These are phyloP conservation scores for Myrmophylax atrothorax DNA, from an alignment of 2,113 vertebrate genomes.

Conservation along the genomic window DNA sequence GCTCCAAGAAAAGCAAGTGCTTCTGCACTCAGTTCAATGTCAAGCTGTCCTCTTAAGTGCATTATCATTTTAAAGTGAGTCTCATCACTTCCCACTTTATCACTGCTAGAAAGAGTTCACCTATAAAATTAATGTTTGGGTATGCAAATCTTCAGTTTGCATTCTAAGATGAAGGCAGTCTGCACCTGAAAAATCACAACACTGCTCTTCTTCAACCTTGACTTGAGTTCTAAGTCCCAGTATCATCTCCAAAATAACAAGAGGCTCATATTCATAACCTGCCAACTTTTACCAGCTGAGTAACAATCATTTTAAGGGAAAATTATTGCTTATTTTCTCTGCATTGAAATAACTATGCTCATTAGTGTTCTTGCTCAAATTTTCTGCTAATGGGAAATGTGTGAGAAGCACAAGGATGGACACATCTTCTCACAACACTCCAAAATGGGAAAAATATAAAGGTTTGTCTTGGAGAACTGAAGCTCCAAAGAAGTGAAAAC, in stretches of 20 bases:
- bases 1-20: background rate
- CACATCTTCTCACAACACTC: background rate
- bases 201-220: background rate
- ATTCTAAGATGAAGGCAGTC: background rate
- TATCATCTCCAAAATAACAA: background rate
- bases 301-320: background rate
- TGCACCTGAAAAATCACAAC: background rate
- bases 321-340: background rate
- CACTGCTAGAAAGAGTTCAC: background rate
- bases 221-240: background rate
- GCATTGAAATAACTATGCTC: background rate
- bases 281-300: background rate
- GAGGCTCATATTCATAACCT: background rate
- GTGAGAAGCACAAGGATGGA: background rate
- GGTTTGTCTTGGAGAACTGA: background rate
- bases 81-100: background rate
- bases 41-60: background rate
- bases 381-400: background rate
- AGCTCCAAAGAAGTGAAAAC: background rate
- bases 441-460: background rate
- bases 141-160: background rate
- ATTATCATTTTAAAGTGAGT: background rate
- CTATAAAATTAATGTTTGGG: background rate
- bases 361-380: background rate
- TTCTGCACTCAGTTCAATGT: background rate